phyloP scores from a whole-genome alignment of 37 sponge, comb jelly and placozoan species.

The Oscarella lobularis region DNA sequence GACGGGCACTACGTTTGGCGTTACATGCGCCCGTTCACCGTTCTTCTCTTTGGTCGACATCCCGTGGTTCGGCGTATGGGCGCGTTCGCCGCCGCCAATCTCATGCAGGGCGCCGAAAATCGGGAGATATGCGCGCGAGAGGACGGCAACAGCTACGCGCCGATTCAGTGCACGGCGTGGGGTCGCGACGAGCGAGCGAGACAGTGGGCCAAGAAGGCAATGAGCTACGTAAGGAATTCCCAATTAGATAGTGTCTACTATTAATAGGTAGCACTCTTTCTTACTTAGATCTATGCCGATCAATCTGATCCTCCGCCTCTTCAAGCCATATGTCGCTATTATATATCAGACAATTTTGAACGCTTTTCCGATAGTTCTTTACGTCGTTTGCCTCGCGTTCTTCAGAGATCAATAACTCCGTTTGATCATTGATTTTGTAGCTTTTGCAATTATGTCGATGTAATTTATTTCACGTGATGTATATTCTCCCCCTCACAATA shows the following conservation, averaged over 20 bases:
- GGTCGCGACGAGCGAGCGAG: not conserved
- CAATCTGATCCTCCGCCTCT: not conserved
- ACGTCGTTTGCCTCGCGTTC: not conserved
- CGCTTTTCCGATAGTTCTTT: not conserved
- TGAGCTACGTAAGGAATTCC: not conserved
- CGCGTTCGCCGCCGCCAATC: not conserved
- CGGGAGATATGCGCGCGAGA: not conserved
- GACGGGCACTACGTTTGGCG: not conserved
- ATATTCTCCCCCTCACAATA: too few species aligned
- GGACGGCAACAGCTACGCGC: not conserved
- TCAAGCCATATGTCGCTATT: not conserved
- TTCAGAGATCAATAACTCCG: not conserved
- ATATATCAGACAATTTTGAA: not conserved
- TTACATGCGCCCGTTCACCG: not conserved
- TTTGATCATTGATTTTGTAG: not conserved
- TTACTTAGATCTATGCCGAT: not conserved
- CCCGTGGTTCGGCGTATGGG: slow-evolving; percentile 1
- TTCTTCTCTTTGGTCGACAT: not conserved
- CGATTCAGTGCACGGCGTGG: not conserved
- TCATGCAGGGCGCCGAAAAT: not conserved
- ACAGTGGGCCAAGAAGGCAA: not conserved
- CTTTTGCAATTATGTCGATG: too few species aligned
- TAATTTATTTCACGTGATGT: too few species aligned
- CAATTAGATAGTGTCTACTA: not conserved
- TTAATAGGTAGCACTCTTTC: not conserved